Evolutionary conservation across 2,888 invertebrate species (phyloP), one percentile per base, ranked within the genome.

Genomic region (Galeopsomyia nigrocyanea): DNA sequence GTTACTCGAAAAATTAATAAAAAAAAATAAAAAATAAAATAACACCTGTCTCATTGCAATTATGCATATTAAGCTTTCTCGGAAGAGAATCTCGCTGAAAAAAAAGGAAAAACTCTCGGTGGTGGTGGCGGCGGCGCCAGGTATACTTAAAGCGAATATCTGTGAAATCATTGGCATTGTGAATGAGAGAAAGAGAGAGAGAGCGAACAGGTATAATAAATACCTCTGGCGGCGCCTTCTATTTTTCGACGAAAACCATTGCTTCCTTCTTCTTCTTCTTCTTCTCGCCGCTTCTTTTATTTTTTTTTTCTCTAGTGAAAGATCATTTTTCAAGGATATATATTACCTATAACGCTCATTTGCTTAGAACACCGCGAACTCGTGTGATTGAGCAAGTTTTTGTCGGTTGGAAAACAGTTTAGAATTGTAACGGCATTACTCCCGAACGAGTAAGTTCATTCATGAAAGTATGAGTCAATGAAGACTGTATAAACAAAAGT

Each of bases 151-250:
- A 46, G 31, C 13, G 61, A 39, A 16, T 53, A 75, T 76, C 75
- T 76, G 75, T 77, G 76, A 76, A 77, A 78, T 75, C 74, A 76
- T 74, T 71, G 53, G 63, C 77, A 76, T 77, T 77, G 75, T 79
- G 74, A 73, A 31, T 51, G 67, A 62, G 62, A 67, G 69, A 73
- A 5, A 26, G 39, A 10, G 39, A 39, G 39, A 76, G 77, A 26
- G 26, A 26, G 26, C 2, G 26, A 26, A 74, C 75, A 76, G 78
- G 75, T 74, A n/a, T n/a, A 76, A 77, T 76, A 78, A 76, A 78
- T 79, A 78, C 75, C 75, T 71, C 57, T 50, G 65, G 57, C 66
- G 74, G 74, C 16, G 21, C 39, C 53, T 46, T 46, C 46, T 21
- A 70, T 74, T 66, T 67, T 63, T 73, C 62, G 67, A 68, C 26